Conservation (phyloP, 2,113 vertebrate species). For the Tetrax tetrax region DNA sequence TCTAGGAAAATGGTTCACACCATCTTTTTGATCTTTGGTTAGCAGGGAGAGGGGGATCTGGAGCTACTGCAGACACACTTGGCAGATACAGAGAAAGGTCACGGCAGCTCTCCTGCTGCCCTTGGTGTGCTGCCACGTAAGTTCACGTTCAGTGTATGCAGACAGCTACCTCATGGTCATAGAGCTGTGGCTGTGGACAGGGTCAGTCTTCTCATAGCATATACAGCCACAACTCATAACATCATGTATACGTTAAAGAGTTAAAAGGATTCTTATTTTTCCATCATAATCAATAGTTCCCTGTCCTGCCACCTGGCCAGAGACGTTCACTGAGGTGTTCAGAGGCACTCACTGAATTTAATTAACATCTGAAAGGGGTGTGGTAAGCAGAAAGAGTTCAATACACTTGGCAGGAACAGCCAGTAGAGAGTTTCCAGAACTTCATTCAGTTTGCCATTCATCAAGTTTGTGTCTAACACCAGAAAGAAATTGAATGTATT, state of each 20-base stretch:
- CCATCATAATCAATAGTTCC: neutral
- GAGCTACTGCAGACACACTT: neutral
- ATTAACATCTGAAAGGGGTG: neutral
- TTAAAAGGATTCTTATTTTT: neutral
- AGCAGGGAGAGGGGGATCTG: rapidly evolving
- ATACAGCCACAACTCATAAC: neutral
- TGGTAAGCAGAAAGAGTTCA: neutral
- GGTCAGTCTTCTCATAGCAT: neutral
- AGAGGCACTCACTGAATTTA: neutral
- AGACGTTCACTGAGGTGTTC: neutral
- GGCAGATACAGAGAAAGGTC: neutral
- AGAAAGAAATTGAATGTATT: neutral
- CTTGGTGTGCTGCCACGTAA: neutral
- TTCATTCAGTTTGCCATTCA: neutral
- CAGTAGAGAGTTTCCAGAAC: neutral
- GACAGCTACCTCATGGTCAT: neutral
- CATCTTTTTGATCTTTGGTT: neutral
- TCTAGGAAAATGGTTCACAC: neutral
- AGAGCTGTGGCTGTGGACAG: neutral
- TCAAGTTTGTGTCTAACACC: neutral
- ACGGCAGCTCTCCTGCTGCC: neutral
- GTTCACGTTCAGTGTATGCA: neutral
- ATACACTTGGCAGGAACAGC: neutral
- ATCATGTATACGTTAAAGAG: neutral
- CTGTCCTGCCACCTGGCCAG: neutral